phyloP scores from a whole-genome alignment of 2,113 vertebrate species.

The Chaenocephalus aceratus region DNA sequence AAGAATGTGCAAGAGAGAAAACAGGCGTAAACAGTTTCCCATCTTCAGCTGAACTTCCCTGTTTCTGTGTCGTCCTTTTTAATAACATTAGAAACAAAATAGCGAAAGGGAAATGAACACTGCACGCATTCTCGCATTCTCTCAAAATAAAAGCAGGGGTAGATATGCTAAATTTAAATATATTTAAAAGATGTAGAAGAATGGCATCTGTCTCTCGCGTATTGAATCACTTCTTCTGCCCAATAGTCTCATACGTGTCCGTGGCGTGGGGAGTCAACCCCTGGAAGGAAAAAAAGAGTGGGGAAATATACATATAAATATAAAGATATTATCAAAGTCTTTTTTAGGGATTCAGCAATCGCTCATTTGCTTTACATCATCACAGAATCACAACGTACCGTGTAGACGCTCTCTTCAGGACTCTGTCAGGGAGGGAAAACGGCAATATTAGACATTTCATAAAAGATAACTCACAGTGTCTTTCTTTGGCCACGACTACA shows the following conservation, averaged over 20 bases:
- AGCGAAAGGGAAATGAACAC: constrained; percentile 12
- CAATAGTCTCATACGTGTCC: constrained; percentile 82
- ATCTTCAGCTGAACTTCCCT: constrained; percentile 18
- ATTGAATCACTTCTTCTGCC: constrained; percentile 62
- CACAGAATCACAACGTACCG: constrained; percentile 38
- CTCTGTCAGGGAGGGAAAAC: not conserved
- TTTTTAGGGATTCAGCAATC: no score
- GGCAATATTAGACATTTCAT: constrained; percentile 2
- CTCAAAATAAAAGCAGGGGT: not conserved
- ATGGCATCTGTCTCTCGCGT: not conserved
- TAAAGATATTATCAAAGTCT: not conserved
- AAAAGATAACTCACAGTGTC: not conserved
- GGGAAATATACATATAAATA: not conserved
- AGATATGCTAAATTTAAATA: constrained; percentile 32
- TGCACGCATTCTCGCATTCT: not conserved
- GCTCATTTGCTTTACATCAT: not conserved
- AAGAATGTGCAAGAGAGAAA: constrained; percentile 16
- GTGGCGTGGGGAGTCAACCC: constrained; percentile 68
- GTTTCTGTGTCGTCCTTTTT: constrained; percentile 8
- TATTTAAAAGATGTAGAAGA: not conserved
- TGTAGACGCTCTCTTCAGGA: constrained; percentile 64
- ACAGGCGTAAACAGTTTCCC: not conserved
- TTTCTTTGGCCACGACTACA: no score
- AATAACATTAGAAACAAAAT: not conserved
- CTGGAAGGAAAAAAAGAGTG: constrained; percentile 51